phyloP scores from a whole-genome alignment of 2,797 vertebrate genomes.

The Diglossa cyanea region DNA sequence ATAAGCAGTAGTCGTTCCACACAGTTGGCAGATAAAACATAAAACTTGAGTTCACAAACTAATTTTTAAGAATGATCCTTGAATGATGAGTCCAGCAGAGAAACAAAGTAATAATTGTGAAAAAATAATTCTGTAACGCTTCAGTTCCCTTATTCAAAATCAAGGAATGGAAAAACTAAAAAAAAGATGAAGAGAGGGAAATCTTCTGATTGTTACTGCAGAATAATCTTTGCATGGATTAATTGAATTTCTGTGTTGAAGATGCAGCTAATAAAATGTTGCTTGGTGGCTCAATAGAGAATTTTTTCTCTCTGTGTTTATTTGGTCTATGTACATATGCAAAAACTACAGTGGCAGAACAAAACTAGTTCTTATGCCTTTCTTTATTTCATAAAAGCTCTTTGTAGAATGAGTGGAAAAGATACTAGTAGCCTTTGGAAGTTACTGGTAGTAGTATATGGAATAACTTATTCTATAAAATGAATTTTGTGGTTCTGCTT shows the following conservation, averaged over 20 bases:
- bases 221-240: neutral
- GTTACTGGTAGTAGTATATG: neutral
- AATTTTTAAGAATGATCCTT: neutral
- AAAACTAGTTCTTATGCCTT: fast-evolving
- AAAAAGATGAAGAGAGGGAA: neutral
- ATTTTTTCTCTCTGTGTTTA: neutral
- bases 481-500: neutral
- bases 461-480: neutral
- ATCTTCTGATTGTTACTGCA: neutral
- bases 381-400: neutral
- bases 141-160: neutral
- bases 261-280: neutral
- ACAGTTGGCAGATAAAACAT: neutral
- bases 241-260: neutral
- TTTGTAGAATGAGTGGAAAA: neutral
- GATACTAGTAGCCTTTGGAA: neutral
- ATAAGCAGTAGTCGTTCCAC: neutral
- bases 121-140: neutral
- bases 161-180: neutral
- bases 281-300: neutral
- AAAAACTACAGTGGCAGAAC: neutral
- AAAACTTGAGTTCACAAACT: neutral
- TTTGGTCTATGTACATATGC: neutral
- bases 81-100: neutral
- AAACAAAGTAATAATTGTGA: neutral